Conservation (phyloP, 1,140 invertebrate species). For the Diorhabda carinulata region DNA sequence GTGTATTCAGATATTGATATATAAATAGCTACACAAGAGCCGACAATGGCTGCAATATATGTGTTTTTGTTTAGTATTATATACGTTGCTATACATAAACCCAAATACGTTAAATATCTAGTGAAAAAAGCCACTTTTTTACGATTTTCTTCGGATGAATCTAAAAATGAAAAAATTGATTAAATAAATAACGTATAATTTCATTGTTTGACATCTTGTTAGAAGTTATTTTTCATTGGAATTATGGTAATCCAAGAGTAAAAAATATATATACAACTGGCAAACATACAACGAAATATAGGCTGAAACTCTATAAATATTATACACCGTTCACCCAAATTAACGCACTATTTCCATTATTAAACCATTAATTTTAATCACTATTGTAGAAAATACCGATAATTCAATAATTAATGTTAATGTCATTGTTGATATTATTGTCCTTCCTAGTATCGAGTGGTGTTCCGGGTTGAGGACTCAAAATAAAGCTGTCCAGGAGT, state of each 20-base stretch:
- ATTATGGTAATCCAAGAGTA: background rate
- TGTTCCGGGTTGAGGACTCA: no score
- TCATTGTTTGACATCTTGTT: background rate
- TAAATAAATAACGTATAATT: constrained; percentile 8
- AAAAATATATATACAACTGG: background rate
- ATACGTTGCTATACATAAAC: constrained; percentile 72
- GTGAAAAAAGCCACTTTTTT: constrained; percentile 57
- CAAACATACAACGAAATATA: background rate
- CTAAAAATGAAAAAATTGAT: constrained; percentile 28
- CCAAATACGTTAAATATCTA: constrained; percentile 74
- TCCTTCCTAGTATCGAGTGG: no score
- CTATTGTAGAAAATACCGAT: no score
- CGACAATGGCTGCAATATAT: constrained; percentile 67
- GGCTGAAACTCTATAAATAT: background rate
- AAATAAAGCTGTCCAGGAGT: no score
- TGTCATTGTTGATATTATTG: no score
- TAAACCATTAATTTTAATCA: no score
- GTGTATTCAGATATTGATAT: constrained; percentile 76
- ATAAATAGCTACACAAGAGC: constrained; percentile 68
- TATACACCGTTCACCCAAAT: background rate
- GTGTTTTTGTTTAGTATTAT: constrained; percentile 78
- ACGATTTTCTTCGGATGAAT: constrained; percentile 45
- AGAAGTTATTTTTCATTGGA: background rate
- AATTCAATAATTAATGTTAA: no score
- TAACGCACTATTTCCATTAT: no score